These are phyloP conservation scores for Hippasteria phrygiana DNA, from an alignment of 53 echinoderm and acorn worm genomes.

Conservation along the genomic window DNA sequence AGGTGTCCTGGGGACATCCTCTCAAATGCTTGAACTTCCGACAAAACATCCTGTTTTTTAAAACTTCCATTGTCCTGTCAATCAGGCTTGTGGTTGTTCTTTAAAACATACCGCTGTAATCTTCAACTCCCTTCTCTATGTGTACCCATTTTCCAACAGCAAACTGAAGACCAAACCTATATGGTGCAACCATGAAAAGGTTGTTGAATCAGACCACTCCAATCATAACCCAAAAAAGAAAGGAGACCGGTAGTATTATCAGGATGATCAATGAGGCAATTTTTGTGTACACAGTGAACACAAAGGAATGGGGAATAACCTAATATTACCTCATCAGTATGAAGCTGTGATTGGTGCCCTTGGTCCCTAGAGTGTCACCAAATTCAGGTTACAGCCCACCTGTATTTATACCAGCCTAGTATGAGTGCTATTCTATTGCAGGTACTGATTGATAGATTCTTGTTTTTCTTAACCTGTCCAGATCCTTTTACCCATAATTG, in stretches of 20 bases:
- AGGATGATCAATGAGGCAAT: neutral
- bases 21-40: conserved; percentile 24
- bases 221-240: neutral
- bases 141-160: neutral
- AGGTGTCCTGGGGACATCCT: neutral
- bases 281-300: neutral
- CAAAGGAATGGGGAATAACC: conserved; percentile 51
- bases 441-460: neutral
- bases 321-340: conserved; percentile 48
- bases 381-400: neutral
- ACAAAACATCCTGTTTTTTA: conserved; percentile 57
- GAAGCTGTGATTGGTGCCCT: neutral
- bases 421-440: no score
- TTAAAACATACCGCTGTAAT: neutral
- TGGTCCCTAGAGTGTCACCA: neutral
- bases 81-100: conserved; percentile 24
- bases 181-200: neutral
- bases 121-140: neutral
- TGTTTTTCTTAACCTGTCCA: neutral
- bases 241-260: no score
- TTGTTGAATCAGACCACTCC: neutral
- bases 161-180: neutral
- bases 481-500: neutral
- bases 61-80: conserved; percentile 43
- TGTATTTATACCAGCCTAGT: neutral